A percentile compares a stretch with the other conserved stretches of the same genome.
Evolutionary conservation across 2,797 vertebrate genomes (phyloP).

Genomic region (Diplodus puntazzo): DNA sequence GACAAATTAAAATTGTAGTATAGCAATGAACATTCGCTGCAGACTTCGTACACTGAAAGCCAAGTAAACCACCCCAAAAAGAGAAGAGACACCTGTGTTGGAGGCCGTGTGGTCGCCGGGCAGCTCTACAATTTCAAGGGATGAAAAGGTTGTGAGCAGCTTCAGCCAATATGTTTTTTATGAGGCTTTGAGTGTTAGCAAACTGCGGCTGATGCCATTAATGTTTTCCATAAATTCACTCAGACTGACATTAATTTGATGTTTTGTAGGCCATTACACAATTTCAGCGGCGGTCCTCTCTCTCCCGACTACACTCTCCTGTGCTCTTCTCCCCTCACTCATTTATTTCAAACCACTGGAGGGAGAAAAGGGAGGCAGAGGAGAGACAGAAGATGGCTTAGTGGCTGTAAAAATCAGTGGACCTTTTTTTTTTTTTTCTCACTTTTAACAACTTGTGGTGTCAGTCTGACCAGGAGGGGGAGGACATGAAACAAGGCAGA

Average conservation of each 20-base stretch:
- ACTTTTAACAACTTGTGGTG: conserved; percentile 66
- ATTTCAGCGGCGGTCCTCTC: conserved; percentile 23
- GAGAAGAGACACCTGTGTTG: conserved; percentile 16
- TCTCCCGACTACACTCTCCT: conserved; percentile 26
- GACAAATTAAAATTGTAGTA: background rate
- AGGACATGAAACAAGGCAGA: conserved; percentile 58
- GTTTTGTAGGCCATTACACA: conserved; percentile 44
- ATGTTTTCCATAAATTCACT: conserved; percentile 44
- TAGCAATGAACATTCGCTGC: conserved; percentile 2
- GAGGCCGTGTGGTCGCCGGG: background rate
- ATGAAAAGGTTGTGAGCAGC: conserved; percentile 5
- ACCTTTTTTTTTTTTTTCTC: conserved; percentile 21
- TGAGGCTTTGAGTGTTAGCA: conserved; percentile 14
- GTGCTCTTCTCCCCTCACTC: conserved; percentile 34
- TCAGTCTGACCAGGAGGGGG: conserved; percentile 48
- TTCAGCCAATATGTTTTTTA: conserved; percentile 40
- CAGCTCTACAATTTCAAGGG: conserved; percentile 3
- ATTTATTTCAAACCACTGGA: conserved; percentile 61
- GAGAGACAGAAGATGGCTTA: conserved; percentile 47
- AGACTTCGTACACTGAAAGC: background rate
- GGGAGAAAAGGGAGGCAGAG: conserved; percentile 47
- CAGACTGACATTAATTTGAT: conserved; percentile 50
- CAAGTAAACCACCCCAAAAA: conserved; percentile 28
- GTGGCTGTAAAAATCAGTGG: conserved; percentile 65
- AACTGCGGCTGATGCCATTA: conserved; percentile 35